phyloP scores from a whole-genome alignment of 2,113 vertebrate genomes.

The Tonatia bakeri region DNA sequence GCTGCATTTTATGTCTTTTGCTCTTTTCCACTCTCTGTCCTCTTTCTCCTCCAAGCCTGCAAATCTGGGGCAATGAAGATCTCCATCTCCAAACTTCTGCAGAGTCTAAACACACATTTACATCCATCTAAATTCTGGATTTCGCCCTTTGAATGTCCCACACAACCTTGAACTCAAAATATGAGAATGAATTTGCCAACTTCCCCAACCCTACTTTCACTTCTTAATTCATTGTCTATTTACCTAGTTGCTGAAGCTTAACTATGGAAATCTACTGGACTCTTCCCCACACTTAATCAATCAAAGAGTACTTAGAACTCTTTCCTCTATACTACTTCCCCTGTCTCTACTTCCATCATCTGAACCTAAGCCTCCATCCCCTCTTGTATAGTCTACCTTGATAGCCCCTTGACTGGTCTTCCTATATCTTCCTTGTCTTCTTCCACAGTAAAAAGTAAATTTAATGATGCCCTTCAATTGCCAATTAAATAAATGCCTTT shows the following conservation, averaged over 20 bases:
- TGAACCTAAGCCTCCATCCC: neutral
- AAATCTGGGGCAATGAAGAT: neutral
- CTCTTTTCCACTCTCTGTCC: neutral
- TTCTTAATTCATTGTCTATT: constrained; percentile 11
- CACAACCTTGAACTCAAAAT: neutral
- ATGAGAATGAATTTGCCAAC: neutral
- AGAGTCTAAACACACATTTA: neutral
- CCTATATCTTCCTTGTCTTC: neutral
- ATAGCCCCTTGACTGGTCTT: neutral
- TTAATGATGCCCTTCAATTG: constrained; percentile 12
- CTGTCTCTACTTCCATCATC: neutral
- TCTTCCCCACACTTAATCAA: neutral
- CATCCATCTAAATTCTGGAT: neutral
- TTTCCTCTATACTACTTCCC: neutral
- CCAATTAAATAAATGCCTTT: constrained; percentile 19
- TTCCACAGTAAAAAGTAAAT: constrained; percentile 5
- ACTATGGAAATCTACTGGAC: neutral
- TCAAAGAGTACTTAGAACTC: neutral
- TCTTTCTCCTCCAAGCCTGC: neutral
- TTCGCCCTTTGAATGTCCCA: neutral
- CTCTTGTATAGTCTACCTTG: neutral
- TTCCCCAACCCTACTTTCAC: neutral
- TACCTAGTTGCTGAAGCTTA: neutral
- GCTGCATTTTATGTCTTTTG: neutral
- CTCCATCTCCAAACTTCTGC: neutral